These are phyloP conservation scores for Brienomyrus longianalis DNA, from an alignment of 2,113 vertebrate genomes.

Conservation along the genomic window DNA sequence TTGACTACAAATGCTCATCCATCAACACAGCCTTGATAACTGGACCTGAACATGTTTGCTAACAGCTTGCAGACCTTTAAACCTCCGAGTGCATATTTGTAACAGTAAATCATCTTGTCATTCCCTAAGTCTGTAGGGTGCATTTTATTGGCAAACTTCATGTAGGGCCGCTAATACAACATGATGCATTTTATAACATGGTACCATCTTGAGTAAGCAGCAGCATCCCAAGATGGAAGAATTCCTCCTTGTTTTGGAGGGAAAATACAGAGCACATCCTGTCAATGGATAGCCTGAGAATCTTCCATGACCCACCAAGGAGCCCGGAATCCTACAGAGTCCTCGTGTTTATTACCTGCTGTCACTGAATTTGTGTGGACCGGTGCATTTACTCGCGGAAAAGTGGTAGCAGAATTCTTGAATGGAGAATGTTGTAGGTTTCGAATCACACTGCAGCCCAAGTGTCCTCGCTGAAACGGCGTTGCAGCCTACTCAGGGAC, in stretches of 20 bases:
- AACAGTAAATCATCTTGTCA: neutral
- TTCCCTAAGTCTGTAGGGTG: neutral
- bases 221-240: neutral
- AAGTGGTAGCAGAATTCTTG: neutral
- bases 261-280: neutral
- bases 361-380: neutral
- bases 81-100: neutral
- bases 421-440: slow-evolving; percentile 42
- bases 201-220: neutral
- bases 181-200: neutral
- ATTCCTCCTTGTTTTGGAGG: neutral
- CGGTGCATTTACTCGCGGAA: neutral
- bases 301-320: neutral
- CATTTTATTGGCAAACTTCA: neutral
- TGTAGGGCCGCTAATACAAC: neutral
- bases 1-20: neutral
- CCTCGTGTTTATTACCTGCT: neutral
- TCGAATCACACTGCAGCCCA: slow-evolving; percentile 31
- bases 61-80: neutral
- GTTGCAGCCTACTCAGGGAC: neutral
- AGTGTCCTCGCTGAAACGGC: neutral
- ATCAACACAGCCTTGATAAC: neutral
- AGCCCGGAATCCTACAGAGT: neutral
- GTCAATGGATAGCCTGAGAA: neutral
- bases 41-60: neutral